Base-by-base conservation (phyloP, 2,797 vertebrate genomes). In the Dendrocincla tyrannina region DNA sequence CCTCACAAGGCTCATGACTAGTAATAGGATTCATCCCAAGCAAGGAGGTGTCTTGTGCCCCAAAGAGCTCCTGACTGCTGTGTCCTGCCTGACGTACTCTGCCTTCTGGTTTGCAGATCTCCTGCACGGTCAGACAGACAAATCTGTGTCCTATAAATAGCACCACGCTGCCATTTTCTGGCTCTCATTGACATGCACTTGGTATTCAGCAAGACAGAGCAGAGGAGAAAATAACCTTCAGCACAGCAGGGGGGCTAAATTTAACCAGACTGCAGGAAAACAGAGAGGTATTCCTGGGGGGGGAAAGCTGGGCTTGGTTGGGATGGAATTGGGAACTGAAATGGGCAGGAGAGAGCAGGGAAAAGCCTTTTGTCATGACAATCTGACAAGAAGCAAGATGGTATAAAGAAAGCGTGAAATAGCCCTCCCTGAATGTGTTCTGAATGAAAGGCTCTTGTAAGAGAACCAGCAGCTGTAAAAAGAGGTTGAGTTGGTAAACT, bases 181-280 rank as follows among this genome's bases (percentile, higher is more conserved):
- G n/a, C 85, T 95, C 50, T 91, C 95, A 76, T 68, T 78, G 67
- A 70, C 94, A 74, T 44, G 63, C 79, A 28, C 73, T 52, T 59
- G 5, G 13, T 85, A 94, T 81, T 91, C 92, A 85, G 91, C 8
- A 77, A 95, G 95, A 77, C 86, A 41, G 79, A 91, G 87, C 77
- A 66, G 91, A 85, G 88, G 87, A 92, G 85, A 95, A 95, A 96
- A 94, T 69, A 78, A 89, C 82, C 94, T 95, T 90, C 68, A 76
- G 70, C 8, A 0, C 77, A 17, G 66, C 4, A 5, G 49, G 23
- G n/a, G 66, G 58, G 66, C 19, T 72, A 56, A 87, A 60, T 68
- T 53, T 59, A 86, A 58, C 63, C 90, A 23, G 39, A 4, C 56
- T 72, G 86, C 32, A 13, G 72, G 69, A 72, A 76, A 91, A 72